Evolutionary conservation across 2,888 invertebrate genomes (phyloP).

Genomic region (Amaurobius ferox): DNA sequence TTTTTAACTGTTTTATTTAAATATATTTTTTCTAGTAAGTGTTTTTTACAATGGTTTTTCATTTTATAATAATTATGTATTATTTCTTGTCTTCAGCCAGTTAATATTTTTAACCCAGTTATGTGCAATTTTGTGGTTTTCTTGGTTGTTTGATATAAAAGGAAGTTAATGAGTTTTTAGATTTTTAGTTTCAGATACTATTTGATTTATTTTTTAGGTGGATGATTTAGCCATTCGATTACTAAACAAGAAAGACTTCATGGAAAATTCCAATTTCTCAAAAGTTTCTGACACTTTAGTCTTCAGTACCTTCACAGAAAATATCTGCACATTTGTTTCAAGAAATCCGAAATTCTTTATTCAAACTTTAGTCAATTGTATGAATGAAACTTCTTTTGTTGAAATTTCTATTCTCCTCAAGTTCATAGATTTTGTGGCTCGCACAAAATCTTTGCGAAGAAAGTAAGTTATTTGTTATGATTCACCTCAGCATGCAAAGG

Average conservation of each 20-base stretch:
- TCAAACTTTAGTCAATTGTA: not conserved
- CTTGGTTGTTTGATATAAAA: no score
- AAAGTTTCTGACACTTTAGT: slow-evolving; percentile 11
- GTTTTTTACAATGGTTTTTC: no score
- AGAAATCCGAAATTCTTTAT: slow-evolving; percentile 43
- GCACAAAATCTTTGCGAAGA: slow-evolving; percentile 32
- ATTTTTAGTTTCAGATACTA: no score
- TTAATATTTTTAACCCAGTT: no score
- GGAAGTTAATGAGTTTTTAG: no score
- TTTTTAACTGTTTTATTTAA: no score
- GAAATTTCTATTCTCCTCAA: slow-evolving; percentile 58
- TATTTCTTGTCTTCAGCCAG: no score
- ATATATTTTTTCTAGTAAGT: no score
- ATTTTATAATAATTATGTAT: no score
- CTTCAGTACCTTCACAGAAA: slow-evolving; percentile 48
- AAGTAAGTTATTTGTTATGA: no score
- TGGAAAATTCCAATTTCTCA: not conserved
- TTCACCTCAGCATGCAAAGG: no score
- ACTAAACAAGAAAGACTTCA: not conserved
- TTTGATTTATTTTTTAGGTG: slow-evolving; percentile 28
- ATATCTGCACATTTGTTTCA: slow-evolving; percentile 44
- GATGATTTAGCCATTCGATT: slow-evolving; percentile 27
- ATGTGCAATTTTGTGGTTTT: no score
- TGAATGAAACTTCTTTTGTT: slow-evolving; percentile 23
- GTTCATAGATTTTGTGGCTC: slow-evolving; percentile 50